These are phyloP conservation scores for Teleogryllus oceanicus DNA, from an alignment of 2,888 invertebrate species.

Conservation along the genomic window DNA sequence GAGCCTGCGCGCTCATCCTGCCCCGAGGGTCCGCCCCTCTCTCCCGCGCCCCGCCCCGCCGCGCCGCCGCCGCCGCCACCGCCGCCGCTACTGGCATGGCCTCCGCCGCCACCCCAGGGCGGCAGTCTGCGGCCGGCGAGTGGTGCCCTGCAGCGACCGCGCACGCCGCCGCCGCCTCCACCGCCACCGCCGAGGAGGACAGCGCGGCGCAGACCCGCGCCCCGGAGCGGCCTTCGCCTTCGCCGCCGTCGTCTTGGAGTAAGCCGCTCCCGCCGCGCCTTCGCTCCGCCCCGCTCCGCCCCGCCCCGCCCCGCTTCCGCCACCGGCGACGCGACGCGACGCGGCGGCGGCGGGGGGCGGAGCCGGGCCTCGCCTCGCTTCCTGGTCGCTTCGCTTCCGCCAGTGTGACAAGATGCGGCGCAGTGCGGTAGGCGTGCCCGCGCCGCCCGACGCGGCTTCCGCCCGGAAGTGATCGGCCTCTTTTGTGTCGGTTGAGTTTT, in stretches of 20 bases:
- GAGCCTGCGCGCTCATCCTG: background rate
- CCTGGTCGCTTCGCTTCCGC: background rate
- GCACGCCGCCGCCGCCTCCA: background rate
- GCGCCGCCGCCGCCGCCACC: background rate
- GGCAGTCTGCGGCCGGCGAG: background rate
- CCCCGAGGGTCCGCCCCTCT: slow-evolving; percentile 20
- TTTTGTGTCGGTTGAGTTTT: too few relatives aligned
- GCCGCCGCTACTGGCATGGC: slow-evolving; percentile 21
- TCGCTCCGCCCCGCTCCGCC: too few relatives aligned
- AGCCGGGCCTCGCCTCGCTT: too few relatives aligned
- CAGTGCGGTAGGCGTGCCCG: background rate
- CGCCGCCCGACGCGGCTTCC: background rate
- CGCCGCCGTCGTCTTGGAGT: too few relatives aligned
- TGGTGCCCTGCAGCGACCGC: slow-evolving; percentile 5
- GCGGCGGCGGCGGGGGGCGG: too few relatives aligned
- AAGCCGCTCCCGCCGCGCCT: too few relatives aligned
- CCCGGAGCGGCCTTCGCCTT: too few relatives aligned
- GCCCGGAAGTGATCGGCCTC: too few relatives aligned
- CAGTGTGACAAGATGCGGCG: background rate
- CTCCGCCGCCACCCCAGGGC: slow-evolving; percentile 18
- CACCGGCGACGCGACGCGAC: too few relatives aligned
- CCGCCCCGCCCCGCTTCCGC: too few relatives aligned
- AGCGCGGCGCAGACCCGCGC: too few relatives aligned
- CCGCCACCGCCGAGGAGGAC: background rate
- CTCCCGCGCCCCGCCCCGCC: background rate